These are phyloP conservation scores for Actenoides hombroni DNA, from an alignment of 2,113 vertebrate species.

Conservation along the genomic window DNA sequence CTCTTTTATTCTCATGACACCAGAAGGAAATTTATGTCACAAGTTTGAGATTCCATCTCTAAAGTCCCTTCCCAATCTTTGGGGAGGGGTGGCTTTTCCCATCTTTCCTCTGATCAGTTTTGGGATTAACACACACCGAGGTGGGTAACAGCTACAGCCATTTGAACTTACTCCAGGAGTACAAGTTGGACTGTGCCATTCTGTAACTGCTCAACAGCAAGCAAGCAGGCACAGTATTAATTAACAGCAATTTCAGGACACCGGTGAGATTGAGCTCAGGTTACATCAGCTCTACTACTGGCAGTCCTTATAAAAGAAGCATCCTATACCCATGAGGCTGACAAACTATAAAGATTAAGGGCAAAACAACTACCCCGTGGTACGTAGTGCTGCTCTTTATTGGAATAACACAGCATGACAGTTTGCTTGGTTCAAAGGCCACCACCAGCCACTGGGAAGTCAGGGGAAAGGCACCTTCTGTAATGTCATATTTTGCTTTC, in stretches of 20 bases:
- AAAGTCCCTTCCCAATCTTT: neutral
- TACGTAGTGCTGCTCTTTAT: accelerated
- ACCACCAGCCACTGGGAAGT: neutral
- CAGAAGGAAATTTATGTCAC: neutral
- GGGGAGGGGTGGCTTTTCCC: neutral
- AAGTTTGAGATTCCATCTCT: neutral
- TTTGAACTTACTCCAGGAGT: neutral
- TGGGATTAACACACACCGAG: neutral
- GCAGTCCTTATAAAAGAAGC: neutral
- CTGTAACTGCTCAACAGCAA: neutral
- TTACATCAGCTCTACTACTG: neutral
- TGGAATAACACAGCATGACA: neutral
- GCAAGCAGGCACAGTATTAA: neutral
- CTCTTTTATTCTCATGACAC: neutral
- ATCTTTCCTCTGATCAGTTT: neutral
- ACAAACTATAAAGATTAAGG: neutral
- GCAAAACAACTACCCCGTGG: neutral
- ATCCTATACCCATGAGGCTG: neutral
- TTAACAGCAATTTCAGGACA: neutral
- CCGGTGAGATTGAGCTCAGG: neutral
- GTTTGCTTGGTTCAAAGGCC: neutral
- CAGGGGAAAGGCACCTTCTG: neutral
- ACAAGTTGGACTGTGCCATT: neutral
- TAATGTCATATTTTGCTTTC: neutral
- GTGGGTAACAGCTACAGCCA: neutral